Conservation (phyloP, 2,888 invertebrate genomes). For the Hylaea fasciaria region DNA sequence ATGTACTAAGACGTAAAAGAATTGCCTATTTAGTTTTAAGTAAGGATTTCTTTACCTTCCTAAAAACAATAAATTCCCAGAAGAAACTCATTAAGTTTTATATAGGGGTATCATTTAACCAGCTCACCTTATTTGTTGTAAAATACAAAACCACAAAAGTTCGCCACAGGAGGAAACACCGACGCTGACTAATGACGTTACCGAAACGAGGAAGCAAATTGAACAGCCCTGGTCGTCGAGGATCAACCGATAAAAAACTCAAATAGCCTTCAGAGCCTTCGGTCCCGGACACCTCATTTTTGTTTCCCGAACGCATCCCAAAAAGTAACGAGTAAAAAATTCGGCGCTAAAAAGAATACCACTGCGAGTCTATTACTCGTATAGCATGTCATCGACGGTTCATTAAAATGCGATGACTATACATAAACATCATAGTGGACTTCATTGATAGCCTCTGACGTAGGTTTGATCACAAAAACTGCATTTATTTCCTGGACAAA, state of each 20-base stretch:
- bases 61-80: no score
- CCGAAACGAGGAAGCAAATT: constrained; percentile 63
- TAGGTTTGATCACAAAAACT: constrained; percentile 76
- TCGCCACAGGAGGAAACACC: constrained; percentile 46
- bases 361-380: constrained; percentile 82
- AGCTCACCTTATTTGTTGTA: constrained; percentile 7
- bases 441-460: constrained; percentile 84
- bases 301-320: constrained; percentile 67
- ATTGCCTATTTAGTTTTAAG: no score
- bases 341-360: constrained; percentile 83
- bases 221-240: constrained; percentile 63
- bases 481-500: constrained; percentile 49
- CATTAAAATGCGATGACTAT: constrained; percentile 85
- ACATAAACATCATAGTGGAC: constrained; percentile 82
- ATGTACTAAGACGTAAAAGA: no score
- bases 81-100: neutral
- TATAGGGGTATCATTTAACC: constrained; percentile 2
- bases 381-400: constrained; percentile 84
- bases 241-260: constrained; percentile 60
- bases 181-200: constrained; percentile 51
- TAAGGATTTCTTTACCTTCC: no score
- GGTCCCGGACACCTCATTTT: constrained; percentile 65
- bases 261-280: constrained; percentile 52
- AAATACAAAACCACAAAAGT: constrained; percentile 37
- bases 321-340: constrained; percentile 72